These are phyloP conservation scores for Neoascia interrupta DNA, from an alignment of 2,888 invertebrate species.

Conservation along the genomic window DNA sequence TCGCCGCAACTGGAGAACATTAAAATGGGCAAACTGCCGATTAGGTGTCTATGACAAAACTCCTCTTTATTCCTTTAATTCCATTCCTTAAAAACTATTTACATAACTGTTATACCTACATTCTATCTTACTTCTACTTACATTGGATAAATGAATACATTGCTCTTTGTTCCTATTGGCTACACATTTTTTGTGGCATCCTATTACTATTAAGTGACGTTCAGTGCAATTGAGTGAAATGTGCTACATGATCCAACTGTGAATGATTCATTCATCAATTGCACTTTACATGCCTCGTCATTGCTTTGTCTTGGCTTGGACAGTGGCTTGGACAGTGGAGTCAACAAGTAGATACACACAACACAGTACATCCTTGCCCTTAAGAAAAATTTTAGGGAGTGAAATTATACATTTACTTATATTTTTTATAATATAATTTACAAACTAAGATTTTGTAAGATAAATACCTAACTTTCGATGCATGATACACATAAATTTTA, in stretches of 20 bases:
- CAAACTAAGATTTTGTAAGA: background rate
- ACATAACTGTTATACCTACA: background rate
- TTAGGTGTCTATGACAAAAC: no score
- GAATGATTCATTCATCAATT: background rate
- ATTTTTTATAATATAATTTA: no score
- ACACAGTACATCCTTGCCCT: background rate
- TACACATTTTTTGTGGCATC: background rate
- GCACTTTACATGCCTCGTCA: background rate
- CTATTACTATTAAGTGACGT: conserved; percentile 9
- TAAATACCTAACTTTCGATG: no score
- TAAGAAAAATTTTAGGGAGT: background rate
- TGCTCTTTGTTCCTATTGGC: no score
- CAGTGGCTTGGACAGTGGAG: background rate
- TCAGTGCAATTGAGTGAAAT: no score
- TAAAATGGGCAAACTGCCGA: background rate
- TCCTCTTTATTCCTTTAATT: background rate
- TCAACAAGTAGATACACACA: background rate
- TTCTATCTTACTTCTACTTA: no score
- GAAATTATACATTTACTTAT: no score
- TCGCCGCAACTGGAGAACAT: background rate
- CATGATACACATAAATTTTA: no score
- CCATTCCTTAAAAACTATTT: background rate
- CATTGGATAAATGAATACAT: no score
- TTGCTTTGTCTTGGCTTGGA: no score
- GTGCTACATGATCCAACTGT: no score